Base-by-base conservation (phyloP, 2,113 vertebrate genomes). In the Laterallus jamaicensis region DNA sequence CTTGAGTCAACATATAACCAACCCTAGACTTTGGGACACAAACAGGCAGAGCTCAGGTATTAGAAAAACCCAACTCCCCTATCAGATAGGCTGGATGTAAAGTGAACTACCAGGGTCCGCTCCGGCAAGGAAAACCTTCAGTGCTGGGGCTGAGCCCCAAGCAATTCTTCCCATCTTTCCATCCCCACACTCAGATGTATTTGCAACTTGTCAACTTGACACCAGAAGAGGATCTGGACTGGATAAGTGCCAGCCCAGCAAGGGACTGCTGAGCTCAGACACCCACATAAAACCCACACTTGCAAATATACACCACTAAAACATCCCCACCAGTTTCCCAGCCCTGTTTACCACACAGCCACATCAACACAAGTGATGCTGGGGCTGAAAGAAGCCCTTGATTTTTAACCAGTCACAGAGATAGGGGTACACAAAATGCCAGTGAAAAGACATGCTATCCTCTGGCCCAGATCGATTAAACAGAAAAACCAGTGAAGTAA, bases 111-210 rank as follows among this genome's bases (percentile, higher is more conserved):
- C 47, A 59, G 5, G 0, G 25, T 71, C 24, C 21, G 0, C 29
- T 71, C 28, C 19, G 19, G 37, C 70, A 67, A 75, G n/a, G 60
- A 52, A 79, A 55, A 59, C 24, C 24, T 78, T 35, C 56, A 50
- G 31, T 3, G 5, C 10, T n/a, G 28, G 15, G 32, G 42, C 37
- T 75, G 66, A 82, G 58, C 5, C 17, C 29, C 49, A 86, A 17
- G 35, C 11, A 89, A 74, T 32, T 67, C 56, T 67, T 44, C n/a
- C 56, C 54, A 55, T 18, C n/a, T n/a, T 87, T 63, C 66, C 56
- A 75, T 50, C 47, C 37, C 11, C 37, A 47, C 1, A 0, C 29
- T 69, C 0, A 0, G 24, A 47, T 0, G 0, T 29, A 32, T 17
- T 79, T 64, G 42, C 37, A 25, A 26, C 1, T 0, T 0, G 0